Evolutionary conservation across 2,888 invertebrate genomes (phyloP).

Genomic region (Pammene fasciana): DNA sequence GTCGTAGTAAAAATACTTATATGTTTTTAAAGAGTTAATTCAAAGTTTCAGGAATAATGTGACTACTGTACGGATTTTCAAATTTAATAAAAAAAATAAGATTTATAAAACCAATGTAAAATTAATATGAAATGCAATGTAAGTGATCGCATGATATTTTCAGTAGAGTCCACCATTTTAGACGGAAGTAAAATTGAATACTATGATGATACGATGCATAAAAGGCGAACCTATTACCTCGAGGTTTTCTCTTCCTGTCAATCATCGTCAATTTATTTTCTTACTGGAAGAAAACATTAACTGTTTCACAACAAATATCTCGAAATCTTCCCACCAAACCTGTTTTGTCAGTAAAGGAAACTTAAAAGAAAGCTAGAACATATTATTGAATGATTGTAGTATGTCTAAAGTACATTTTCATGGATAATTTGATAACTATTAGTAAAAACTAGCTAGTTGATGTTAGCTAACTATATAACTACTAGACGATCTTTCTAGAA

Average conservation of each 20-base stretch:
- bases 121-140: too few relatives aligned
- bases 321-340: constrained; percentile 24
- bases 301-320: constrained; percentile 19
- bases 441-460: background rate
- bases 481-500: constrained; percentile 15
- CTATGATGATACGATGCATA: too few relatives aligned
- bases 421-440: constrained; percentile 16
- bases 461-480: background rate
- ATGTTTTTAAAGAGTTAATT: too few relatives aligned
- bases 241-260: constrained; percentile 25
- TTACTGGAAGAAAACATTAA: constrained; percentile 15
- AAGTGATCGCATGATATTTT: too few relatives aligned
- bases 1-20: too few relatives aligned
- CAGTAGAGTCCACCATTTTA: too few relatives aligned
- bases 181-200: too few relatives aligned
- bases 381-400: constrained; percentile 6
- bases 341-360: constrained; percentile 21
- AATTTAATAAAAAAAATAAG: too few relatives aligned
- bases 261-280: constrained; percentile 26
- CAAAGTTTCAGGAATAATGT: too few relatives aligned
- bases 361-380: constrained; percentile 30
- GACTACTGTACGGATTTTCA: too few relatives aligned
- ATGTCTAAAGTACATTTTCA: constrained; percentile 23
- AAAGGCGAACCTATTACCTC: constrained; percentile 8
- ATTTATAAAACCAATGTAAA: too few relatives aligned